Base-by-base conservation (phyloP, 2,888 invertebrate genomes). In the Tetramorium bicarinatum region DNA sequence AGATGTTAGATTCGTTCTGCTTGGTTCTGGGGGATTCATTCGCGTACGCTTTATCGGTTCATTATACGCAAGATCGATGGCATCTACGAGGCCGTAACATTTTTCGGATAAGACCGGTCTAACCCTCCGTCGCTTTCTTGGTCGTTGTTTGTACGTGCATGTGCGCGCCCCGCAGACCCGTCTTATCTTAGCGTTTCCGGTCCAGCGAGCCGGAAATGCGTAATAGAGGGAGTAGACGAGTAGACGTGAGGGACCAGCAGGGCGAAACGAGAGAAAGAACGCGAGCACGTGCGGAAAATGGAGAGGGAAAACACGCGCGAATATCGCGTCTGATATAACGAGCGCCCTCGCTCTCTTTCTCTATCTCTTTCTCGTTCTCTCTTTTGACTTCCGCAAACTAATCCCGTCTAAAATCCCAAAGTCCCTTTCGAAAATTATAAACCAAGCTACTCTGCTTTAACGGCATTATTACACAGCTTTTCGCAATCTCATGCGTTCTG, bases 111-210 rank as follows among this genome's bases (percentile, higher is more conserved):
- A 93, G 92, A 89, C 90, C 87, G 86, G 86, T 85, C 83, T 83
- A 80, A 85, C 88, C 87, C 87, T 82, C 86, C 88, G 87, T 82
- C 83, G 29, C 69, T 80, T 87, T 87, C 87, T 88, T 91, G 82
- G 84, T 76, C 87, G 80, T 87, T 86, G 86, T 87, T 86, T 82
- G 88, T 85, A 82, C 77, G 84, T 72, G 82, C 75, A 80, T 69
- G 79, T 72, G 85, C 75, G 87, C 85, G 83, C 74, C 41, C 83
- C 83, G 84, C 81, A 89, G 89, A 88, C 87, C 76, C 86, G 87
- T 93, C 95, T 95, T 95, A 95, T 95, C 95, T 95, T 93, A 92
- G 91, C 92, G 94, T 94, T 95, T 95, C 94, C 95, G 94, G 95
- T 94, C 94, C 95, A 94, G 88, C 93, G 95, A 93, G 88, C 93